Evolutionary conservation across 2,797 vertebrate species (phyloP), one percentile per base, ranked within the genome.

Genomic region (Oryzias dopingdopingensis): DNA sequence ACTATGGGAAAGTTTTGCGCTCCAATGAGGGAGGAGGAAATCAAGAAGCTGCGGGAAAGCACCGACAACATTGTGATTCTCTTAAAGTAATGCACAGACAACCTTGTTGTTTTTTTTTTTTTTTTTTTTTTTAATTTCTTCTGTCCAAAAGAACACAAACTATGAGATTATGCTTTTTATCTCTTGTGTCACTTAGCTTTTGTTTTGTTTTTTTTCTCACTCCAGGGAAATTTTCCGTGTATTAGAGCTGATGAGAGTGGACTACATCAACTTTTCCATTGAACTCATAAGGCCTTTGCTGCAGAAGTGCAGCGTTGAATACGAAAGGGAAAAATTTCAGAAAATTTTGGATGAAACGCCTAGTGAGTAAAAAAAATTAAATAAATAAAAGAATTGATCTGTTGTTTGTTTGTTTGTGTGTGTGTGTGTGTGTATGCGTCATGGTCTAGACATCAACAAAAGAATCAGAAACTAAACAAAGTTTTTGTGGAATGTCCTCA

Each of bases 1-100:
- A 94, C 92, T 10, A 98, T 98, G 96, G 94, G 90, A 49, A 97
- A 96, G 74, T 41, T 98, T 42, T 98, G 96, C 65, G 94, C 95
- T 14, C 96, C 95, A 0, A 49, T 92, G 62, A 89, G 96, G 53
- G 95, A 98, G 40, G 84, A 93, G 0, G 94, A 97, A 14, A 90
- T 98, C 69, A 92, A 91, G 80, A 94, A 94, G 67, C 87, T 98
- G 52, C 92, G 89, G 56, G 88, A 93, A 61, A 91, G 43, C 74
- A 59, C 92, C 5, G 87, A 88, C 29, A 91, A 94, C 70, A 85
- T 92, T 0, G 93, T 95, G 41, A 86, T 89, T 13, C 76, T 94
- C 74, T 93, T 97, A 69, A 95, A 92, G 96, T 92, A 74, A 62
- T 62, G 46, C 14, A 23, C 29, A 3, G 7, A 57, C 4, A 16